Evolutionary conservation across 23 tunicate species (phyloP).

Genomic region (Botrylloides violaceus): DNA sequence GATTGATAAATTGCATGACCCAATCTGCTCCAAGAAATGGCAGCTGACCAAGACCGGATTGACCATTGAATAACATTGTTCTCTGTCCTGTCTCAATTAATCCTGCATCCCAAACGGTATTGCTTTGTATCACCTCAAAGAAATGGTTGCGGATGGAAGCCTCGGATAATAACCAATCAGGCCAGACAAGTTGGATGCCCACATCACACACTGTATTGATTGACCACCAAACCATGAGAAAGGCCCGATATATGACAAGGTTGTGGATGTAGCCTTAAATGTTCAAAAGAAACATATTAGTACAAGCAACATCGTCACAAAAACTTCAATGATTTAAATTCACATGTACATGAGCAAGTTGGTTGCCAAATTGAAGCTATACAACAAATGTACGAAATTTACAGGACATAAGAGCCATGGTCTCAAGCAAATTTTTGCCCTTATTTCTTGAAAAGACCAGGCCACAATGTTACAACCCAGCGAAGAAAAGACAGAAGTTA

Average conservation of each 20-base stretch:
- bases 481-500: too few relatives aligned
- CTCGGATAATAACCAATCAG: background rate
- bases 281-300: background rate
- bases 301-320: background rate
- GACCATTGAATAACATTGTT: background rate
- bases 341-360: too few relatives aligned
- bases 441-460: too few relatives aligned
- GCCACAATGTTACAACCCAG: too few relatives aligned
- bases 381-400: too few relatives aligned
- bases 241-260: background rate
- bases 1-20: background rate
- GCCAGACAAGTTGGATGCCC: background rate
- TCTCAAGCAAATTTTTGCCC: too few relatives aligned
- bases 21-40: background rate
- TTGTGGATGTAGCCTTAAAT: slow-evolving; percentile 1
- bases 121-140: too few relatives aligned
- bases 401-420: too few relatives aligned
- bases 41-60: background rate
- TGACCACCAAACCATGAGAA: background rate
- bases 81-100: background rate
- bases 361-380: too few relatives aligned
- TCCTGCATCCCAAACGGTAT: background rate
- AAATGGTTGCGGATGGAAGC: background rate
- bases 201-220: slow-evolving; percentile 1
- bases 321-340: too few relatives aligned